Percentiles rank a stretch among this genome's conserved stretches.
phyloP scores from a whole-genome alignment of 1,140 invertebrate species.

The Bombus sylvicola region DNA sequence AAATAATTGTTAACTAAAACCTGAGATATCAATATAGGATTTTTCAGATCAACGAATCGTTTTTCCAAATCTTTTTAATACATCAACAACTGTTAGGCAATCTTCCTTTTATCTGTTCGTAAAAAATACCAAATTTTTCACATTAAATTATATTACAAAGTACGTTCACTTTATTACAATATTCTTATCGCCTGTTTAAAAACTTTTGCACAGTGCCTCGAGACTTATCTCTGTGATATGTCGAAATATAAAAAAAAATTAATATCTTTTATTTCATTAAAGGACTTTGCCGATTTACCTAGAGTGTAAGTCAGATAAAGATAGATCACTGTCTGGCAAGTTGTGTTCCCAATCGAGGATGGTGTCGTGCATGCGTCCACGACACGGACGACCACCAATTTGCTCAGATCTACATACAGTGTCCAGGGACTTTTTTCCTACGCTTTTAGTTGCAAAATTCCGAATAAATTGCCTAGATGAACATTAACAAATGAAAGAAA shows the following conservation, averaged over 20 bases:
- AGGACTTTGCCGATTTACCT: constrained; percentile 84
- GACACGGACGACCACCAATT: constrained; percentile 87
- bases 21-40: constrained; percentile 35
- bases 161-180: not conserved
- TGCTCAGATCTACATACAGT: constrained; percentile 87
- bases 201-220: not conserved
- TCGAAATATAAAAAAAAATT: not conserved
- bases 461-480: constrained; percentile 91
- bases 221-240: not conserved
- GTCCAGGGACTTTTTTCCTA: constrained; percentile 95
- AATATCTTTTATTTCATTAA: too few species aligned
- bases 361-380: constrained; percentile 94
- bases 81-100: constrained; percentile 30
- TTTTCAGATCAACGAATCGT: constrained; percentile 19
- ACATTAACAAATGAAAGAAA: not conserved
- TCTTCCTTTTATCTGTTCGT: constrained; percentile 36
- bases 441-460: constrained; percentile 90
- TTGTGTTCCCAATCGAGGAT: constrained; percentile 99
- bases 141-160: not conserved
- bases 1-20: constrained; percentile 48
- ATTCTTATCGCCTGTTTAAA: not conserved
- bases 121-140: constrained; percentile 38
- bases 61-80: constrained; percentile 35
- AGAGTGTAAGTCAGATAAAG: constrained; percentile 93
- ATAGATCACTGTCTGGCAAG: constrained; percentile 94